Evolutionary conservation across 2,888 invertebrate species (phyloP).

Genomic region (Lumbricus terrestris): DNA sequence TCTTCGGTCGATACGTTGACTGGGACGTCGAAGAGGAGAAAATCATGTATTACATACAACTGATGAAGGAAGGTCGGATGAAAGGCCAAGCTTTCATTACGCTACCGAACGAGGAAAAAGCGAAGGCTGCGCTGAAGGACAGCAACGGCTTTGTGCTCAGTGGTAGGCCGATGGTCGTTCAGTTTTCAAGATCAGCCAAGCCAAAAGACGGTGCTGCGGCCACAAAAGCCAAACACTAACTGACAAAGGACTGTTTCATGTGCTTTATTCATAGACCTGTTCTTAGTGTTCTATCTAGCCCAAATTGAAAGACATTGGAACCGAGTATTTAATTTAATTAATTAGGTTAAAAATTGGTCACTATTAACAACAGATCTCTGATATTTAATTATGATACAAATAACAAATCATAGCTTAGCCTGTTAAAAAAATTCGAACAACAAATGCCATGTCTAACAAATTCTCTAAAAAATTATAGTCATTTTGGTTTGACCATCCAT

Average conservation of each 20-base stretch:
- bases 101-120: slow-evolving; percentile 70
- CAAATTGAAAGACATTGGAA: not conserved
- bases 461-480: not conserved
- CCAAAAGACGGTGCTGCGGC: slow-evolving; percentile 32
- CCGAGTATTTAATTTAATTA: not conserved
- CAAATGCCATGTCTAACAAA: not conserved
- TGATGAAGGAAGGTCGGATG: slow-evolving; percentile 93
- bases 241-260: not conserved
- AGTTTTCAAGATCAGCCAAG: slow-evolving; percentile 69
- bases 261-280: not conserved
- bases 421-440: not conserved
- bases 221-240: not conserved
- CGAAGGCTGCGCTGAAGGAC: slow-evolving; percentile 75
- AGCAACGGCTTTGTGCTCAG: slow-evolving; percentile 84
- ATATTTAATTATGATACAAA: not conserved
- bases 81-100: slow-evolving; percentile 93
- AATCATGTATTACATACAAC: slow-evolving; percentile 68
- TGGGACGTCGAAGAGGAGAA: slow-evolving; percentile 59
- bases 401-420: not conserved
- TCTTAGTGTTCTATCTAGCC: not conserved
- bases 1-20: slow-evolving; percentile 72
- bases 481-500: not conserved
- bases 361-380: not conserved
- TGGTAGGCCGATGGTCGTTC: slow-evolving; percentile 87
- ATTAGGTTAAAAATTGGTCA: not conserved